Evolutionary conservation across 2,113 vertebrate species (phyloP).

Genomic region (Hippoglossus stenolepis): DNA sequence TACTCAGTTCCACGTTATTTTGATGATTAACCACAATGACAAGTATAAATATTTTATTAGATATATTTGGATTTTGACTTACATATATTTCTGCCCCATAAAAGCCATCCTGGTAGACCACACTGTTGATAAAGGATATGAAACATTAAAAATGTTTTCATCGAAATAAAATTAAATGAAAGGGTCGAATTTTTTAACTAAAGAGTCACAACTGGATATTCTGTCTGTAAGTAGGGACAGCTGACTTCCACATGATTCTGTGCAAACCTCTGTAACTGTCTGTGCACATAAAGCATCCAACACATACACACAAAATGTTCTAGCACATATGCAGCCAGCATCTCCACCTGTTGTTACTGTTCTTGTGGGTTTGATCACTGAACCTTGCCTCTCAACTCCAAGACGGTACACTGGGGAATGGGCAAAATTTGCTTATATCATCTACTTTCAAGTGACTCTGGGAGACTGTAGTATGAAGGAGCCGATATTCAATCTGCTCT

Average conservation of each 20-base stretch:
- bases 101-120: conserved; percentile 94
- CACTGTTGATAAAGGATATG: conserved; percentile 78
- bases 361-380: not conserved
- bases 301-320: too few relatives aligned
- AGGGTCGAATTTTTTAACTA: not conserved
- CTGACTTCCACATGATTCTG: not conserved
- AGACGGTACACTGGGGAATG: not conserved
- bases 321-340: too few relatives aligned
- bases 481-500: too few relatives aligned
- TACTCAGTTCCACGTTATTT: not conserved
- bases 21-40: not conserved
- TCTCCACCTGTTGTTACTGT: not conserved
- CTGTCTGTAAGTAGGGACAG: not conserved
- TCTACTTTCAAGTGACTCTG: not conserved
- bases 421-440: too few relatives aligned
- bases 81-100: conserved; percentile 95
- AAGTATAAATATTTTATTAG: too few relatives aligned
- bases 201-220: not conserved
- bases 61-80: conserved; percentile 74
- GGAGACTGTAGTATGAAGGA: too few relatives aligned
- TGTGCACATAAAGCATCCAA: too few relatives aligned
- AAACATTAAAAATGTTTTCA: not conserved
- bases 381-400: not conserved
- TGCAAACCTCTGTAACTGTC: not conserved
- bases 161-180: not conserved